phyloP scores from a whole-genome alignment of 1,140 invertebrate genomes.

The Saccostrea glomerata region DNA sequence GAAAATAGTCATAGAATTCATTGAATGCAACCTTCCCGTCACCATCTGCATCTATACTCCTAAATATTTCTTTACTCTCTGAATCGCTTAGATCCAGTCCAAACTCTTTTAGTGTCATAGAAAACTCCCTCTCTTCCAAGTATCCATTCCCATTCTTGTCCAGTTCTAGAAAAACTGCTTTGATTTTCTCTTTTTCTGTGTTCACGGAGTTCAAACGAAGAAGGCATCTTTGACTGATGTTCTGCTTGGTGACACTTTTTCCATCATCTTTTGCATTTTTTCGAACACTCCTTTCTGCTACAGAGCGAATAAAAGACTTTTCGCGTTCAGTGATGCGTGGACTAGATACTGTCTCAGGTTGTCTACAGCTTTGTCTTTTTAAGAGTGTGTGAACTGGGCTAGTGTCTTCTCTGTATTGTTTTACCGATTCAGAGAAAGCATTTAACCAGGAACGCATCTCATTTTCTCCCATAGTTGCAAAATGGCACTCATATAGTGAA shows the following conservation, averaged over 20 bases:
- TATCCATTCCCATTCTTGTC: constrained; percentile 57
- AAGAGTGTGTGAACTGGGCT: constrained; percentile 2
- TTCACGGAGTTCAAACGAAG: constrained; percentile 25
- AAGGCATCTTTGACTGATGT: background rate
- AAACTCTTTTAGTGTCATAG: constrained; percentile 45
- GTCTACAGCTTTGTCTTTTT: background rate
- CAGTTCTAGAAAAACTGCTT: constrained; percentile 55
- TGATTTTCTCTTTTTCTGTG: constrained; percentile 54
- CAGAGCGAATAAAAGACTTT: background rate
- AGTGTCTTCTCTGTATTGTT: background rate
- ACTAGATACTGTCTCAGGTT: background rate
- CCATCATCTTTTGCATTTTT: background rate
- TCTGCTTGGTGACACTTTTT: background rate
- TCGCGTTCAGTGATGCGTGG: background rate
- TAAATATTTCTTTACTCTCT: constrained; percentile 51
- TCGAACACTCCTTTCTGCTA: background rate
- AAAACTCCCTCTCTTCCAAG: constrained; percentile 53
- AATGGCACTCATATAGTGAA: constrained; percentile 38
- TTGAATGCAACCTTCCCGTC: constrained; percentile 25
- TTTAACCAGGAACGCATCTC: constrained; percentile 34
- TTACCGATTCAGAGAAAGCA: background rate
- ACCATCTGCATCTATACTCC: constrained; percentile 42
- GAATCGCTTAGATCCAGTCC: constrained; percentile 52
- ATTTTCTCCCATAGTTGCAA: background rate
- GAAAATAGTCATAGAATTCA: constrained; percentile 53